These are phyloP conservation scores for Simalia tracyae DNA, from an alignment of 2,797 vertebrate species.

Conservation along the genomic window DNA sequence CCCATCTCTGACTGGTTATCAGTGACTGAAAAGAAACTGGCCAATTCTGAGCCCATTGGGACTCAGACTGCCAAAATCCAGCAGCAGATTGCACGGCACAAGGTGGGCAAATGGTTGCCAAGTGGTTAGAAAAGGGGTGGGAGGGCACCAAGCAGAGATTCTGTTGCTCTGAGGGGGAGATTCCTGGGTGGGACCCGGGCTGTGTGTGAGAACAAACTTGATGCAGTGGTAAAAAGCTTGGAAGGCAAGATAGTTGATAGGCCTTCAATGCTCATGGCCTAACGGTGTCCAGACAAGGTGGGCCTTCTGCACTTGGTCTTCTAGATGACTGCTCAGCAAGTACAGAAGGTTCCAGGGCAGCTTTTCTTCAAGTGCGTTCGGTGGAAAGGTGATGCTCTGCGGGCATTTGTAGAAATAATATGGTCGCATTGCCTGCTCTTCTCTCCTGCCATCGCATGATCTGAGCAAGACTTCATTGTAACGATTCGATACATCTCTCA, in stretches of 20 bases:
- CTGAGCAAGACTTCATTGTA: background rate
- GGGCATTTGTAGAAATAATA: background rate
- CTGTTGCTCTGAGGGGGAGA: background rate
- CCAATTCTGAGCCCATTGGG: constrained; percentile 93
- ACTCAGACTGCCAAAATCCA: constrained; percentile 96
- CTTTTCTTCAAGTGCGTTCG: background rate
- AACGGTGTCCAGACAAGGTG: too few species aligned
- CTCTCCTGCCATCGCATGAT: background rate
- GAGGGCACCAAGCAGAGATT: background rate
- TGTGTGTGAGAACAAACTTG: background rate
- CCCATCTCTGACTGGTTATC: constrained; percentile 94
- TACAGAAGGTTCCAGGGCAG: background rate
- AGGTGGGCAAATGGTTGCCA: constrained; percentile 78
- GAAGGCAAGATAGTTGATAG: background rate
- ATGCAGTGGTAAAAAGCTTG: background rate
- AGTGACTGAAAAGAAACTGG: constrained; percentile 90
- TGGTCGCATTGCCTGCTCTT: background rate
- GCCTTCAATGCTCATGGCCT: background rate
- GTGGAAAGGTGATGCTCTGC: background rate
- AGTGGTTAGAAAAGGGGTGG: background rate
- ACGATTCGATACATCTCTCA: background rate
- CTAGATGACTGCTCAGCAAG: background rate
- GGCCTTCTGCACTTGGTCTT: background rate
- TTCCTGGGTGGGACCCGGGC: background rate
- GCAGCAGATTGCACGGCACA: constrained; percentile 94